Conservation (phyloP, 2,113 vertebrate species). For the Lagopus leucura region DNA sequence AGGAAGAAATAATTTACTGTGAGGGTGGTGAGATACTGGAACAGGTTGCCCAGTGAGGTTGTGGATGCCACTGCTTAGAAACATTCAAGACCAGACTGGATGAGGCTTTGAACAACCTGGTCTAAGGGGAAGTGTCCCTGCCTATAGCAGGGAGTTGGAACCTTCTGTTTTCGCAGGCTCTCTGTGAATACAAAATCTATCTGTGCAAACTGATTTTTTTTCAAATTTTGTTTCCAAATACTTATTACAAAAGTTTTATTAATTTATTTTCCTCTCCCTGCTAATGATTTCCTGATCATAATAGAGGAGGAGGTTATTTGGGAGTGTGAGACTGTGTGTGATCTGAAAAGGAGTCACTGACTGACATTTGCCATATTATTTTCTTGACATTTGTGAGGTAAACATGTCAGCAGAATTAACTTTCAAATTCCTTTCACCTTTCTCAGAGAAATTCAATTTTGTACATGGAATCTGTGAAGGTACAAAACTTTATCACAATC, state of each 20-base stretch:
- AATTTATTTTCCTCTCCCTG: not conserved
- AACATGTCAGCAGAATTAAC: not conserved
- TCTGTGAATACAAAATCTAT: not conserved
- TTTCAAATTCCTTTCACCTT: not conserved
- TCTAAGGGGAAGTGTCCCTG: no score
- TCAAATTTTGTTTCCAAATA: not conserved
- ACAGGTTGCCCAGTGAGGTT: no score
- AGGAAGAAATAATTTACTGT: no score
- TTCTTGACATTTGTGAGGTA: not conserved
- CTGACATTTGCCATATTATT: slow-evolving; percentile 6
- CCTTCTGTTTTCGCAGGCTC: not conserved
- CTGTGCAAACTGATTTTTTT: not conserved
- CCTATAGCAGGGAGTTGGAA: no score
- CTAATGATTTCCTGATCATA: not conserved
- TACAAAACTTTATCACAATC: not conserved
- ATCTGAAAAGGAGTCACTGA: not conserved
- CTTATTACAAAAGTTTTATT: not conserved
- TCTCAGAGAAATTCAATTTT: not conserved
- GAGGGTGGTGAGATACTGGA: no score
- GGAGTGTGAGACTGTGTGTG: not conserved
- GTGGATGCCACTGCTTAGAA: no score
- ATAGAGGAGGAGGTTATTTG: not conserved
- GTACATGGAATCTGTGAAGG: not conserved
- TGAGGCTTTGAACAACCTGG: no score
- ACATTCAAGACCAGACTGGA: no score